These are phyloP conservation scores for Dreissena polymorpha DNA, from an alignment of 1,140 invertebrate species.

Conservation along the genomic window DNA sequence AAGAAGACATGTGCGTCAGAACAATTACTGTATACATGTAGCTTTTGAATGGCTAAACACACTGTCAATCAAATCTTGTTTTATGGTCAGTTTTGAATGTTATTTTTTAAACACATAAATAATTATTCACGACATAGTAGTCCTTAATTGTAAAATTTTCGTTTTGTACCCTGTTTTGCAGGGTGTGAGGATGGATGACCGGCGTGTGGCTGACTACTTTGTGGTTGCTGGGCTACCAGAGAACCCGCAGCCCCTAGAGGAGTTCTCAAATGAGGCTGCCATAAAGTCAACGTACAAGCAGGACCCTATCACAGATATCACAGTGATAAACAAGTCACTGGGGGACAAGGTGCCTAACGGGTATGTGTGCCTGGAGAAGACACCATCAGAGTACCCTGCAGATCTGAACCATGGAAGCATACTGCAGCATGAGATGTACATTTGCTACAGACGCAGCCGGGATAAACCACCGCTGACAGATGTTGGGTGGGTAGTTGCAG, in stretches of 20 bases:
- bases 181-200: slow-evolving; percentile 76
- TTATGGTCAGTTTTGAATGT: too few relatives aligned
- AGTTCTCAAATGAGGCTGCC: slow-evolving; percentile 89
- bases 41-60: too few relatives aligned
- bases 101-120: too few relatives aligned
- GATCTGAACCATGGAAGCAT: slow-evolving; percentile 99
- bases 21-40: too few relatives aligned
- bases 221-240: slow-evolving; percentile 96
- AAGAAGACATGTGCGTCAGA: too few relatives aligned
- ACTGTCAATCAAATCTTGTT: too few relatives aligned
- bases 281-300: slow-evolving; percentile 86
- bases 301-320: slow-evolving; percentile 96
- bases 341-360: slow-evolving; percentile 86
- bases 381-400: slow-evolving; percentile 88
- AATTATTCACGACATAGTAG: too few relatives aligned
- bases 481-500: slow-evolving; percentile 88
- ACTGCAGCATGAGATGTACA: slow-evolving; percentile 93
- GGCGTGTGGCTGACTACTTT: slow-evolving; percentile 91
- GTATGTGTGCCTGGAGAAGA: slow-evolving; percentile 90
- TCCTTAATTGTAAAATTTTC: too few relatives aligned
- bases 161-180: too few relatives aligned
- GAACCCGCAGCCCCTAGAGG: slow-evolving; percentile 86
- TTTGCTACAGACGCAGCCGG: slow-evolving; percentile 94
- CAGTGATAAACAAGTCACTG: slow-evolving; percentile 93
- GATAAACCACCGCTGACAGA: slow-evolving; percentile 98